A percentile compares a stretch with the other conserved stretches of the same genome.
Evolutionary conservation across 2,797 vertebrate genomes (phyloP).

Genomic region (Schizothorax lantsangensis): DNA sequence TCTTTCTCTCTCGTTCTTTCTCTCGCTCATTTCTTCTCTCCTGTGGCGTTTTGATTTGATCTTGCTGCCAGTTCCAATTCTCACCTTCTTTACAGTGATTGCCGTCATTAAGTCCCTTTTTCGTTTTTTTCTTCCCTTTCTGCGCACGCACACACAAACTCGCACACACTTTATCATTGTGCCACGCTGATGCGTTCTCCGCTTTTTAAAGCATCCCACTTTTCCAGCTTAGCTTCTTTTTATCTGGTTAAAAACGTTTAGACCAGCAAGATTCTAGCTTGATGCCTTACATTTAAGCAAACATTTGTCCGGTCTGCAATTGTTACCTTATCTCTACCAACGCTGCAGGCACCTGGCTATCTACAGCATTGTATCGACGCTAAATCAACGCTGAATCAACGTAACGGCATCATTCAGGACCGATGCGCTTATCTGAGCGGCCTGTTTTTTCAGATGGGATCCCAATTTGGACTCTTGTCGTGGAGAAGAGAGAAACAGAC

Average conservation of each 20-base stretch:
- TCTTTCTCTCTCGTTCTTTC: constrained; percentile 20
- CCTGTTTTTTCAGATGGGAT: constrained; percentile 72
- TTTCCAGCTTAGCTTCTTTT: constrained; percentile 50
- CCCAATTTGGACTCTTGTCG: constrained; percentile 45
- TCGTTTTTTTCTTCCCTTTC: constrained; percentile 71
- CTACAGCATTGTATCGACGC: constrained; percentile 46
- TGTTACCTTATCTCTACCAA: constrained; percentile 57
- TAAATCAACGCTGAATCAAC: constrained; percentile 53
- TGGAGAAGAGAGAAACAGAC: constrained; percentile 69
- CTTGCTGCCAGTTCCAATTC: constrained; percentile 13
- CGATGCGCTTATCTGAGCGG: constrained; percentile 67
- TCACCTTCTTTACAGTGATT: constrained; percentile 47
- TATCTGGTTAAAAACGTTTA: constrained; percentile 59
- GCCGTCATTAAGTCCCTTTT: constrained; percentile 75
- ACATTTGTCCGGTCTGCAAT: constrained; percentile 54
- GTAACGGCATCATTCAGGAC: constrained; percentile 57
- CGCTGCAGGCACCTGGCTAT: constrained; percentile 57
- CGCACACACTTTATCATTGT: constrained; percentile 46
- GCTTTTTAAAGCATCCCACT: constrained; percentile 49
- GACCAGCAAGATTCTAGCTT: constrained; percentile 57
- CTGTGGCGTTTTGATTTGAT: constrained; percentile 30
- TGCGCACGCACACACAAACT: constrained; percentile 57
- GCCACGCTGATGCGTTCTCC: constrained; percentile 24
- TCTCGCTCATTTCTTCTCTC: constrained; percentile 34
- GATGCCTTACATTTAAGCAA: constrained; percentile 56